Percentiles rank a stretch among this genome's conserved stretches.
phyloP scores from a whole-genome alignment of 2,888 invertebrate genomes.

The Venusia cambrica region DNA sequence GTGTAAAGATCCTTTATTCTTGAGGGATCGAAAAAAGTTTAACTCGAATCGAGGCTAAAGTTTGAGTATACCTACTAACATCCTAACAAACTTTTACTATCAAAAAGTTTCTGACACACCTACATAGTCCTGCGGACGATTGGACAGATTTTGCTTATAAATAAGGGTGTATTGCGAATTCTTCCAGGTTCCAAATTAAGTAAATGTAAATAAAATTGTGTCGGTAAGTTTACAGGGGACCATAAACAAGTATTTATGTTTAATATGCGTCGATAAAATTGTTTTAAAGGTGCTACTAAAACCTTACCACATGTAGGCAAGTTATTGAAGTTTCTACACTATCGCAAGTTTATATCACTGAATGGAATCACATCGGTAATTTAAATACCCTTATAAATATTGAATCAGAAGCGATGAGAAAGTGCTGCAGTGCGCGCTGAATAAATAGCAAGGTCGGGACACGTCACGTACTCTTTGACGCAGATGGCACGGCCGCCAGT shows the following conservation, averaged over 20 bases:
- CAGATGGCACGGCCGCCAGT: slow-evolving; percentile 21
- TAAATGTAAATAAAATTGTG: slow-evolving; percentile 16
- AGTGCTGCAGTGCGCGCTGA: slow-evolving; percentile 17
- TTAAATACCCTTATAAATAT: slow-evolving; percentile 9
- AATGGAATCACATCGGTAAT: slow-evolving; percentile 4
- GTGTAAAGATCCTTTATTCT: slow-evolving; percentile 14
- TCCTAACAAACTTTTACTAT: slow-evolving; percentile 24
- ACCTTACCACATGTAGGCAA: too few relatives aligned
- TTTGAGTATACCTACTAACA: slow-evolving; percentile 15
- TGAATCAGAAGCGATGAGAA: slow-evolving; percentile 9
- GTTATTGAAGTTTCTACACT: too few relatives aligned
- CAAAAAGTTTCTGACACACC: slow-evolving; percentile 20
- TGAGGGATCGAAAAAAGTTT: slow-evolving; percentile 19
- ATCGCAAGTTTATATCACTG: too few relatives aligned
- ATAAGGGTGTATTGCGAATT: slow-evolving; percentile 31
- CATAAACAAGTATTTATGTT: too few relatives aligned
- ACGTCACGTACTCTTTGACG: slow-evolving; percentile 29
- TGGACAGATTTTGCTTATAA: slow-evolving; percentile 42
- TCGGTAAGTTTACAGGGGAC: not conserved
- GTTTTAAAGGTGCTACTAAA: too few relatives aligned
- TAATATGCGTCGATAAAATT: too few relatives aligned
- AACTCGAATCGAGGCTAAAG: slow-evolving; percentile 13
- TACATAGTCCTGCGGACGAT: slow-evolving; percentile 16
- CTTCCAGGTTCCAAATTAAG: slow-evolving; percentile 34
- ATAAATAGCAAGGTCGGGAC: slow-evolving; percentile 19